These are phyloP conservation scores for Calliopsis andreniformis DNA, from an alignment of 1,140 invertebrate species.

Conservation along the genomic window DNA sequence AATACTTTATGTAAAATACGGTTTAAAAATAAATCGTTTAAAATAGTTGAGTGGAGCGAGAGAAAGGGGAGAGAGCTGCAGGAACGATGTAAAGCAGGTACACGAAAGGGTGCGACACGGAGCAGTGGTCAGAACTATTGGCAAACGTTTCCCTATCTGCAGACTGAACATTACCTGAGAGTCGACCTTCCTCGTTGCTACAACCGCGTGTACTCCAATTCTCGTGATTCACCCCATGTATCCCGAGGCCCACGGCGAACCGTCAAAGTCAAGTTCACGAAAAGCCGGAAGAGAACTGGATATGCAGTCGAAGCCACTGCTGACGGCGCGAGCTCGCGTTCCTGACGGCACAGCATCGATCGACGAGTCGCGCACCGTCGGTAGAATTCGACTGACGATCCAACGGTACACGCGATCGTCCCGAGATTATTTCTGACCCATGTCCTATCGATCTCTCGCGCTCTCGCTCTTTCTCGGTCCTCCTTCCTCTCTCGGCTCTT, in stretches of 20 bases:
- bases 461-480: neutral
- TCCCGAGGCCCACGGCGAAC: neutral
- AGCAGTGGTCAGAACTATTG: neutral
- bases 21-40: constrained; percentile 58
- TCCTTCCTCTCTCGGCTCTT: neutral
- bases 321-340: constrained; percentile 24
- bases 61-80: neutral
- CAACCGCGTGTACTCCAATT: neutral
- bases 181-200: neutral
- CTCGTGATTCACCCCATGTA: constrained; percentile 24
- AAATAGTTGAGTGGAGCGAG: constrained; percentile 45
- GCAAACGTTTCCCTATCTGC: too few species aligned
- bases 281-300: too few species aligned
- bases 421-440: constrained; percentile 45
- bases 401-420: constrained; percentile 38
- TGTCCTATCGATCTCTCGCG: constrained; percentile 41
- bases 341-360: constrained; percentile 32
- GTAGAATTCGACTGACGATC: constrained; percentile 49
- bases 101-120: neutral
- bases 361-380: constrained; percentile 34
- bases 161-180: too few species aligned
- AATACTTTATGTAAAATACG: constrained; percentile 64
- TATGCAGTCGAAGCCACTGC: too few species aligned
- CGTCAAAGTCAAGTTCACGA: neutral
- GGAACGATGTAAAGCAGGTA: neutral